Percentiles rank a stretch among this genome's conserved stretches.
Conservation (phyloP, 1,140 invertebrate species). For the Drosophila repletoides region DNA sequence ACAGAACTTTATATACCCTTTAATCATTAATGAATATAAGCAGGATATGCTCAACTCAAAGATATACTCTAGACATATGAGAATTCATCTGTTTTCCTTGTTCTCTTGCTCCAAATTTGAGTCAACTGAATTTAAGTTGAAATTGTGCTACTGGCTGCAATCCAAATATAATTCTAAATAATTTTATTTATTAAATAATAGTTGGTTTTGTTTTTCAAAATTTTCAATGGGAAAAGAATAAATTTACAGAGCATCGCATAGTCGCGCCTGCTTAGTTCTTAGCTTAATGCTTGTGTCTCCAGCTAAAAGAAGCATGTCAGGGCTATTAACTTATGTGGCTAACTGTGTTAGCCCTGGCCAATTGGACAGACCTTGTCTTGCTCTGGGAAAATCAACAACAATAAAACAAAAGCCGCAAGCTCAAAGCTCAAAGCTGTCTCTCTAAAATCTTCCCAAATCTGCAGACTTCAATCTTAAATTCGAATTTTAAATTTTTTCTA, state of each 20-base stretch:
- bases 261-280: constrained; percentile 11
- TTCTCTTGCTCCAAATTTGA: no score
- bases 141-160: no score
- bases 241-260: background rate
- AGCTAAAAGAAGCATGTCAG: constrained; percentile 41
- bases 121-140: no score
- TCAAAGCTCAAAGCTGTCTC: constrained; percentile 3
- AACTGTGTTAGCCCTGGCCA: constrained; percentile 37
- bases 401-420: constrained; percentile 31
- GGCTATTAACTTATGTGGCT: constrained; percentile 19
- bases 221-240: background rate
- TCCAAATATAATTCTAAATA: no score
- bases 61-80: no score
- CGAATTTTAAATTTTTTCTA: background rate
- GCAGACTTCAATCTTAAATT: background rate
- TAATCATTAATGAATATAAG: background rate
- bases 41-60: background rate
- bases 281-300: background rate
- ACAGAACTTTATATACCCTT: constrained; percentile 15
- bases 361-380: constrained; percentile 36
- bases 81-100: no score
- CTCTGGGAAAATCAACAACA: constrained; percentile 35
- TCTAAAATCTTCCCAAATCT: background rate
- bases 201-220: background rate
- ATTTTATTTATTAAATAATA: background rate